Conservation (phyloP, 2,888 invertebrate species). For the Drosophila parthenogenetica region DNA sequence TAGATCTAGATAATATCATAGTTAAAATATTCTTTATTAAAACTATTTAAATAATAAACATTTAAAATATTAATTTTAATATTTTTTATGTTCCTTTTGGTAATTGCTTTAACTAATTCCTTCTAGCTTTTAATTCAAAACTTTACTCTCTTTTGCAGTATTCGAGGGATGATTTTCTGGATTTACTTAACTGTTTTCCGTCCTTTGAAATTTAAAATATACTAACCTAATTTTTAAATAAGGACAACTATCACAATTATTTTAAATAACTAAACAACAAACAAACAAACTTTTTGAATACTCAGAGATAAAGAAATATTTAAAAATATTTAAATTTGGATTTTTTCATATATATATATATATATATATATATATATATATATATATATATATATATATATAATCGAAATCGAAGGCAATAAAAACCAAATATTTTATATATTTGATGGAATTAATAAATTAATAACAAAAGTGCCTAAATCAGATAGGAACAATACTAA, state of each 20-base stretch:
- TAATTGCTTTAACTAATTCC: neutral
- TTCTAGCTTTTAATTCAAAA: neutral
- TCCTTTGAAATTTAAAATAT: neutral
- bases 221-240: neutral
- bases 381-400: no score
- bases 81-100: no score
- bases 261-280: conserved; percentile 2
- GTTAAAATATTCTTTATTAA: no score
- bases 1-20: no score
- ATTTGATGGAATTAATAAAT: conserved; percentile 1
- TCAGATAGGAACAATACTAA: conserved; percentile 38
- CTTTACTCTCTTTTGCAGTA: neutral
- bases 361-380: no score
- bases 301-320: neutral
- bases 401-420: neutral
- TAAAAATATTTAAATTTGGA: no score
- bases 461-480: conserved; percentile 65
- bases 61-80: no score
- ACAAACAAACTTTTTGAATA: neutral
- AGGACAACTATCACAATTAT: conserved; percentile 7
- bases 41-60: no score
- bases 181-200: conserved; percentile 9
- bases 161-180: conserved; percentile 2
- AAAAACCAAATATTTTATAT: neutral
- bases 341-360: neutral